These are phyloP conservation scores for Heliconius hermathena DNA, from an alignment of 1,140 invertebrate species.

Conservation along the genomic window DNA sequence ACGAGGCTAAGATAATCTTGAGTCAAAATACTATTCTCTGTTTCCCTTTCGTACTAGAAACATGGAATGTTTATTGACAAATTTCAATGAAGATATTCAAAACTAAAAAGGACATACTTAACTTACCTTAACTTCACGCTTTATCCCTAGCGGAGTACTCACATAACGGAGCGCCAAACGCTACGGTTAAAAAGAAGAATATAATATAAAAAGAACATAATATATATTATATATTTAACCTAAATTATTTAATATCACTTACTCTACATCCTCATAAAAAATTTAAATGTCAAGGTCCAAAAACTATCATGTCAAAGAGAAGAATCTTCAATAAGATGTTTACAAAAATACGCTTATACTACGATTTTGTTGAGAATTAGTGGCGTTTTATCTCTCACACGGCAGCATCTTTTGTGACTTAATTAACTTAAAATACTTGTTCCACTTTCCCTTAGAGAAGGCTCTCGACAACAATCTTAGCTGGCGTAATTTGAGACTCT, in stretches of 20 bases:
- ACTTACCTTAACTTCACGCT: no score
- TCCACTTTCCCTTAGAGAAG: background rate
- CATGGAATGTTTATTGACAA: no score
- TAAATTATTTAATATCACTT: background rate
- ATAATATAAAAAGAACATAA: no score
- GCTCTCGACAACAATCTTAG: background rate
- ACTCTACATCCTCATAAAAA: background rate
- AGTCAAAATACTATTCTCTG: no score
- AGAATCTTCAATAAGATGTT: background rate
- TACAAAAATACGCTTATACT: background rate
- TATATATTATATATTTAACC: background rate
- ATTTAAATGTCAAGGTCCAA: conserved; percentile 2
- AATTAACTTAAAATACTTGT: conserved; percentile 20
- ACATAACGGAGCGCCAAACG: no score
- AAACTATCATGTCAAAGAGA: no score
- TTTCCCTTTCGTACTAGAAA: no score
- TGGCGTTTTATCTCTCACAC: conserved; percentile 4
- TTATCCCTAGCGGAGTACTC: no score
- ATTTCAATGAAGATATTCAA: no score
- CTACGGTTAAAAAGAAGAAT: no score
- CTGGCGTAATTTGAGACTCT: conserved; percentile 1
- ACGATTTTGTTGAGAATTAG: background rate
- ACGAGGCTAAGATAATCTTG: no score
- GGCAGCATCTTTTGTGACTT: conserved; percentile 16
- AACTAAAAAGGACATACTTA: no score